Percentiles rank a stretch among this genome's conserved stretches.
Conservation (phyloP, 1,140 invertebrate genomes). For the Augochlora pura region DNA sequence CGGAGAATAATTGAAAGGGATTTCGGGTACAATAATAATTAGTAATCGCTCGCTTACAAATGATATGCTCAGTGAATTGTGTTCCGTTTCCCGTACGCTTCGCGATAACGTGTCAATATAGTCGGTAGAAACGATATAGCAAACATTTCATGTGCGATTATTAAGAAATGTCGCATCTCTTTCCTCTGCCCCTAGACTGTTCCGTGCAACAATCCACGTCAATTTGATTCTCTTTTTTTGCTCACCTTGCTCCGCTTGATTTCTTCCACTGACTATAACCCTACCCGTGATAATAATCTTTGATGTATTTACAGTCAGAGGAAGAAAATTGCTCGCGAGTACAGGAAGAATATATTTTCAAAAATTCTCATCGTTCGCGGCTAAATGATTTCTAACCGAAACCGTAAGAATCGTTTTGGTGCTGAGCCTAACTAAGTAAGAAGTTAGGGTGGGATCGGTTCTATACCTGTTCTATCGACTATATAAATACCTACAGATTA, state of each 20-base stretch:
- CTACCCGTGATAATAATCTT: constrained; percentile 10
- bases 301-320: constrained; percentile 16
- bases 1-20: constrained; percentile 28
- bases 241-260: background rate
- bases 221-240: background rate
- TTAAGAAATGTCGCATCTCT: no score
- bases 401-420: background rate
- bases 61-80: constrained; percentile 76
- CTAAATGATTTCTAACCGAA: background rate
- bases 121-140: background rate
- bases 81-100: constrained; percentile 45
- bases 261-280: constrained; percentile 26
- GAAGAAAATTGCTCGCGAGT: background rate
- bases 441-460: background rate
- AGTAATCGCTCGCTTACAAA: constrained; percentile 74
- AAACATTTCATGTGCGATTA: background rate
- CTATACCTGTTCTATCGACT: constrained; percentile 2
- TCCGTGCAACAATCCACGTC: no score
- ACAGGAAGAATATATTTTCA: background rate
- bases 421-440: background rate
- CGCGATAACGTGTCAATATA: constrained; percentile 7
- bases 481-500: constrained; percentile 24
- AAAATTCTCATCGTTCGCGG: background rate
- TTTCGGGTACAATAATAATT: constrained; percentile 57
- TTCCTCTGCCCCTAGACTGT: background rate